Percentiles rank a stretch among this genome's conserved stretches.
Evolutionary conservation across 1,140 invertebrate species (phyloP).

Genomic region (Apis dorsata): DNA sequence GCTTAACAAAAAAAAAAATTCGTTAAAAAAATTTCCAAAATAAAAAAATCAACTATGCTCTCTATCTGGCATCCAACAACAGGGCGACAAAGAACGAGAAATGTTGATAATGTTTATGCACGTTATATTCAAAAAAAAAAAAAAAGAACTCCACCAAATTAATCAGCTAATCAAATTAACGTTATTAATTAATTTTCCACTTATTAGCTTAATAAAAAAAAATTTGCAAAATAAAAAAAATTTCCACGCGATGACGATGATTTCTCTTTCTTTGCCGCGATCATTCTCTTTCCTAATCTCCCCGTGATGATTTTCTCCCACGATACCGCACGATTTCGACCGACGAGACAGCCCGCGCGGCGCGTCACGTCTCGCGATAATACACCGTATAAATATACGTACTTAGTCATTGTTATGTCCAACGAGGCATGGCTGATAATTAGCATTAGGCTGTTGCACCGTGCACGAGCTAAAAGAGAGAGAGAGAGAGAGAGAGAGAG

Average conservation of each 20-base stretch:
- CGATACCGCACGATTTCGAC: conserved; percentile 3
- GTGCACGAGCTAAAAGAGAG: background rate
- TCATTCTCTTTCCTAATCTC: conserved; percentile 5
- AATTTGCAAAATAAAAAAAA: background rate
- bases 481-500: background rate
- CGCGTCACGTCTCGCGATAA: conserved; percentile 6
- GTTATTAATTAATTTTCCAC: too few relatives aligned
- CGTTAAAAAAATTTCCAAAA: too few relatives aligned
- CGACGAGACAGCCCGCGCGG: background rate
- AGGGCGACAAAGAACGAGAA: too few relatives aligned
- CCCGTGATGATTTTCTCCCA: conserved; percentile 5
- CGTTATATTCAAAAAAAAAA: background rate
- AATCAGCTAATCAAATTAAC: too few relatives aligned
- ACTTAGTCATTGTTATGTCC: conserved; percentile 12
- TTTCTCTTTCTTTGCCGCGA: too few relatives aligned
- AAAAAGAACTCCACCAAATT: too few relatives aligned
- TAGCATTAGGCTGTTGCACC: conserved; percentile 18
- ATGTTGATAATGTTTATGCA: too few relatives aligned
- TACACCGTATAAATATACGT: conserved; percentile 15
- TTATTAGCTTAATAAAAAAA: background rate
- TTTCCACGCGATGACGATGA: background rate
- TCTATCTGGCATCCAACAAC: too few relatives aligned
- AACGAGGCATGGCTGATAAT: conserved; percentile 34
- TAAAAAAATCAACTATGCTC: too few relatives aligned
- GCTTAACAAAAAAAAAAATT: background rate